A percentile compares a stretch with the other conserved stretches of the same genome.
These are phyloP conservation scores for Takifugu bimaculatus DNA, from an alignment of 2,113 vertebrate genomes.

Conservation along the genomic window DNA sequence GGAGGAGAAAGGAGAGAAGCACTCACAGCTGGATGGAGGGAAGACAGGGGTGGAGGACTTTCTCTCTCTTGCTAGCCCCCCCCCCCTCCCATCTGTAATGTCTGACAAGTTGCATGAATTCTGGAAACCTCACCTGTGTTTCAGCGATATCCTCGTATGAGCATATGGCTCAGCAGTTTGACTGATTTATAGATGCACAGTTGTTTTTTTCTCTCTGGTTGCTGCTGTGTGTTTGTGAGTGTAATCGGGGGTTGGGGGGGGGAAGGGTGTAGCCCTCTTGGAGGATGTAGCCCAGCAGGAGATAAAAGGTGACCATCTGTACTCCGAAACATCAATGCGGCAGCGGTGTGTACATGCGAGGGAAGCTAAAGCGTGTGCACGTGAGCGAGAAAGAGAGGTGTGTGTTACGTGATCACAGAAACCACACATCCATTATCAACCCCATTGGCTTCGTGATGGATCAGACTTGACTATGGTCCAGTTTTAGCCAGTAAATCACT, in stretches of 20 bases:
- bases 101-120: slow-evolving; percentile 67
- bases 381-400: not conserved
- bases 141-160: slow-evolving; percentile 49
- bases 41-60: slow-evolving; percentile 16
- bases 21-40: slow-evolving; percentile 56
- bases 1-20: slow-evolving; percentile 42
- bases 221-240: slow-evolving; percentile 13
- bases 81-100: slow-evolving; percentile 34
- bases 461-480: slow-evolving; percentile 2
- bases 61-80: slow-evolving; percentile 5
- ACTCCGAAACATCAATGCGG: slow-evolving; percentile 35
- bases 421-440: slow-evolving; percentile 13
- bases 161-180: slow-evolving; percentile 54
- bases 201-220: slow-evolving; percentile 4
- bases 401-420: slow-evolving; percentile 21
- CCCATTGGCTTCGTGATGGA: slow-evolving; percentile 3
- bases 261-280: slow-evolving; percentile 33
- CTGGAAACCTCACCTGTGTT: slow-evolving; percentile 63
- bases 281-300: slow-evolving; percentile 36
- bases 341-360: slow-evolving; percentile 8
- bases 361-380: slow-evolving; percentile 17
- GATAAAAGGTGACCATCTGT: slow-evolving; percentile 54
- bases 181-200: slow-evolving; percentile 61
- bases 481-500: not conserved
- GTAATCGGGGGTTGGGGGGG: slow-evolving; percentile 4